phyloP scores from a whole-genome alignment of 2,888 invertebrate genomes.

The Melikaiella ostensackeni region DNA sequence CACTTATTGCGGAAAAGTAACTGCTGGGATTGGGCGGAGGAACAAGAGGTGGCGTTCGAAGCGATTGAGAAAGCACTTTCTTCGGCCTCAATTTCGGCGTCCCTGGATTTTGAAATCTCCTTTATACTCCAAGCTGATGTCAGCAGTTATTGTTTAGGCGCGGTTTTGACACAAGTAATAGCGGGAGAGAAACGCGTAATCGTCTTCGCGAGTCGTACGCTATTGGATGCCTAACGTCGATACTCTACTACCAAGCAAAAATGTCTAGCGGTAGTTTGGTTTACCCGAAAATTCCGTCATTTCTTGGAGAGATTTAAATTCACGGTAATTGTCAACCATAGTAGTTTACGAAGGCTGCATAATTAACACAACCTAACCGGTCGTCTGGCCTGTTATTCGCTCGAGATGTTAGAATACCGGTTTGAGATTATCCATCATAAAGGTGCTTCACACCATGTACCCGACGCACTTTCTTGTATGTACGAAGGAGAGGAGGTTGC shows the following conservation, averaged over 20 bases:
- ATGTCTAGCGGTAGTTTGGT: slow-evolving; percentile 51
- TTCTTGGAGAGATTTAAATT: slow-evolving; percentile 49
- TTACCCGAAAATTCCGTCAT: slow-evolving; percentile 37
- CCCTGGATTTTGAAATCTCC: too few species aligned
- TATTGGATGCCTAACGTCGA: slow-evolving; percentile 45
- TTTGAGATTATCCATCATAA: slow-evolving; percentile 21
- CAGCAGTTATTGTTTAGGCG: slow-evolving; percentile 48
- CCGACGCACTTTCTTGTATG: too few species aligned
- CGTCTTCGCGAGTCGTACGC: slow-evolving; percentile 55
- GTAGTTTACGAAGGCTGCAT: slow-evolving; percentile 41
- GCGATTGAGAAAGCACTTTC: too few species aligned
- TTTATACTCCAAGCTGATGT: slow-evolving; percentile 53
- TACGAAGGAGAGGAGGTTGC: too few species aligned
- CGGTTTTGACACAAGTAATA: slow-evolving; percentile 54
- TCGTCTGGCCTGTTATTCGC: slow-evolving; percentile 57
- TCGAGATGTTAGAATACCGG: slow-evolving; percentile 50
- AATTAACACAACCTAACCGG: slow-evolving; percentile 46
- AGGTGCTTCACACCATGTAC: too few species aligned
- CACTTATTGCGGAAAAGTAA: too few species aligned
- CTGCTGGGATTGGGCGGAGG: too few species aligned
- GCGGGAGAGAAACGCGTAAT: slow-evolving; percentile 55
- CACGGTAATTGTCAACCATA: slow-evolving; percentile 55
- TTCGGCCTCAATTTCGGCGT: too few species aligned
- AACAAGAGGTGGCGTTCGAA: too few species aligned
- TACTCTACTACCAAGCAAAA: slow-evolving; percentile 52